Base-by-base conservation (phyloP, 2,888 invertebrate species). In the Zonitis immaculata region DNA sequence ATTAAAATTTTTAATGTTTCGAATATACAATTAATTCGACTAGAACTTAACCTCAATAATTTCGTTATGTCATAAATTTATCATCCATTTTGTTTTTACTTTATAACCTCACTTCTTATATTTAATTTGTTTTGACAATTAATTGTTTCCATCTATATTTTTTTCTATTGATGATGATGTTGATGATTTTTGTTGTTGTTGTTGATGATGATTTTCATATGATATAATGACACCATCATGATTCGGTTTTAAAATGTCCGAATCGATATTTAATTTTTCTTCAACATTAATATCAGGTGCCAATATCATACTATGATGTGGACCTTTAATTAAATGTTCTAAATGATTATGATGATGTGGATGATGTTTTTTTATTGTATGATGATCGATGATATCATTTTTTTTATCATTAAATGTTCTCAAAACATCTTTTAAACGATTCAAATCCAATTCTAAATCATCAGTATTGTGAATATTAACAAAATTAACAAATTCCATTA, bases 161-260 rank as follows among this genome's bases (percentile, higher is more conserved):
- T 32, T 1, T 28, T n/a, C 4, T 30, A 5, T 6, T 32, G 14
- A 12, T 32, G 30, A 12, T 32, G 30, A 12, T 32, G 30, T 6
- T 12, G 30, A 12, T 32, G 30, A 12, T n/a, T n/a, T n/a, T n/a
- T n/a, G n/a, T n/a, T n/a, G n/a, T n/a, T 32, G 12, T 1, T 32
- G 30, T 32, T 51, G 58, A 45, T 60, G 54, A 39, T 65, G 63
- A 50, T 64, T 65, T 52, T 66, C 74, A 62, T 83, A 83, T 61
- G 80, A 78, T 54, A 84, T 77, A 45, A 83, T 79, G 39, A 80
- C 78, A 0, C 83, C 83, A 51, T 80, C 81, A 42, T 82, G 77
- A 39, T 83, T 83, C 1, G 83, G 82, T 57, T 80, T 80, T 42
- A 83, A 70, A 52, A 81, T 78, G 59, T 83, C 81, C 0, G 81